A percentile compares a stretch with the other conserved stretches of the same genome.
These are phyloP conservation scores for Scaptomyza graminum DNA, from an alignment of 1,140 invertebrate genomes.

Conservation along the genomic window DNA sequence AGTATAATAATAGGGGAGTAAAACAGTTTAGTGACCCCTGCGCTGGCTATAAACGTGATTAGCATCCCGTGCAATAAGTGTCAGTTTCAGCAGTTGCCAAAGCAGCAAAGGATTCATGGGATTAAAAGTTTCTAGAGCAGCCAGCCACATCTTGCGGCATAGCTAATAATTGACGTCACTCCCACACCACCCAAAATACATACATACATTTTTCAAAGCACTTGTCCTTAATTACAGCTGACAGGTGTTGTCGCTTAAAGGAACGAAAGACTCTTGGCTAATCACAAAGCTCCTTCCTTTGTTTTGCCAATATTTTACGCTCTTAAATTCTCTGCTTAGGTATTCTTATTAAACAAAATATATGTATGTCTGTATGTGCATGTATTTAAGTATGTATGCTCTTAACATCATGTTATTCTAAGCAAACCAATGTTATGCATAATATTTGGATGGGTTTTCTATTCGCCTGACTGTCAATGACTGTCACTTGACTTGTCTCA, in stretches of 20 bases:
- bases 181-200: conserved; percentile 2
- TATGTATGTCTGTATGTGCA: too few species aligned
- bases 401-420: too few species aligned
- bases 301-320: conserved; percentile 2
- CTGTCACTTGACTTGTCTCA: conserved; percentile 49
- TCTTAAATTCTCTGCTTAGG: too few species aligned
- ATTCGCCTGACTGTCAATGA: conserved; percentile 38
- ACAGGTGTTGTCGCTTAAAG: conserved; percentile 46
- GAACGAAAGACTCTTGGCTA: conserved; percentile 12
- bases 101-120: conserved; percentile 22
- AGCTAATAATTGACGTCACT: conserved; percentile 47
- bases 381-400: too few species aligned
- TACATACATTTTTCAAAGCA: conserved; percentile 18
- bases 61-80: conserved; percentile 61
- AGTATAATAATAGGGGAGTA: not conserved
- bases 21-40: conserved; percentile 18
- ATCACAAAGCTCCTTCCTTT: conserved; percentile 29
- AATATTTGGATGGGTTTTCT: conserved; percentile 3
- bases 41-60: conserved; percentile 43
- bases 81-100: conserved; percentile 49
- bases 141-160: conserved; percentile 28
- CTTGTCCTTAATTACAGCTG: conserved; percentile 46
- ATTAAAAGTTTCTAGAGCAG: conserved; percentile 29
- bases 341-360: too few species aligned
- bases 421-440: not conserved